Evolutionary conservation across 37 sponge, comb jelly and placozoan genomes (phyloP).

Genomic region (Haliclona indistincta): DNA sequence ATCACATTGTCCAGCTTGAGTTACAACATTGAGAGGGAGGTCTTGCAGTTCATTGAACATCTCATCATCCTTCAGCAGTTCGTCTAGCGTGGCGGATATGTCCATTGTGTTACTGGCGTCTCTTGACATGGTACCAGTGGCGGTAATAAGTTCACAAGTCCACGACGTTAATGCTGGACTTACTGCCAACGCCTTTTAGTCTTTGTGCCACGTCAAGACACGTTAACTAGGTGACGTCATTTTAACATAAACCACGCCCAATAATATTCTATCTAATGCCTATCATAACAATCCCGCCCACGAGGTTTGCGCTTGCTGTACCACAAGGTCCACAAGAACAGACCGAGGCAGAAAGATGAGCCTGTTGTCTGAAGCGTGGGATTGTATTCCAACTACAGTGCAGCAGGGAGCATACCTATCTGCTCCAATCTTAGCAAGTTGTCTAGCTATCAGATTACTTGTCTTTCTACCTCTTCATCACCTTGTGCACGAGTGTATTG

Average conservation of each 20-base stretch:
- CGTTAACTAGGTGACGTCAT: not conserved
- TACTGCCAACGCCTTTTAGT: no score
- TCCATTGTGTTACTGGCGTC: no score
- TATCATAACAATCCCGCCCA: not conserved
- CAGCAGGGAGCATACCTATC: slow-evolving; percentile 22
- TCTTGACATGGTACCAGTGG: no score
- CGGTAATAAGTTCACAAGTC: no score
- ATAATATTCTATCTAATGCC: not conserved
- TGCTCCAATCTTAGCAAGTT: slow-evolving; percentile 18
- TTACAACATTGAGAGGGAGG: not conserved
- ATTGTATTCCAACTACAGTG: slow-evolving; percentile 21
- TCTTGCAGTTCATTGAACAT: not conserved
- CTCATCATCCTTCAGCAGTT: slow-evolving; percentile 20
- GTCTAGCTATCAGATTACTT: slow-evolving; percentile 20
- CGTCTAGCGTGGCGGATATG: slow-evolving; percentile 19
- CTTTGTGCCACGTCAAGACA: slow-evolving; percentile 2
- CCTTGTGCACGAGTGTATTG: slow-evolving; percentile 6
- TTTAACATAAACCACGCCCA: not conserved
- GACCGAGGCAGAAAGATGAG: slow-evolving; percentile 15
- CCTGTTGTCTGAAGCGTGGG: slow-evolving; percentile 14
- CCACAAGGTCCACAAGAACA: no score
- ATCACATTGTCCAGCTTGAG: not conserved
- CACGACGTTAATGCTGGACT: no score
- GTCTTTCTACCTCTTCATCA: slow-evolving; percentile 11
- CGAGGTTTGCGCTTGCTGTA: no score